Evolutionary conservation across 2,888 invertebrate genomes (phyloP).

Genomic region (Yponomeuta evonymella): DNA sequence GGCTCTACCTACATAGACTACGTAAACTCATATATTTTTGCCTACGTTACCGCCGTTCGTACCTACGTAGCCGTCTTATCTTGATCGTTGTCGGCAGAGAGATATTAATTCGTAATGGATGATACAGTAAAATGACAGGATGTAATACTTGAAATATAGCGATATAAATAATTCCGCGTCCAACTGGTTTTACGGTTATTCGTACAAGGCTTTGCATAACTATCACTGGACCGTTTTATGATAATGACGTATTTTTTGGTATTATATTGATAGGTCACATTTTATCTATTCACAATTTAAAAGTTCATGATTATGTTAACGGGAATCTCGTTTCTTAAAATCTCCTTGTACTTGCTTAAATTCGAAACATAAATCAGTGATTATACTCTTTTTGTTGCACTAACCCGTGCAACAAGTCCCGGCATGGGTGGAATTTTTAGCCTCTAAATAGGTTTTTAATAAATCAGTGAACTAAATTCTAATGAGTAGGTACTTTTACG

Average conservation of each 20-base stretch:
- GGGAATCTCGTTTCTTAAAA: not conserved
- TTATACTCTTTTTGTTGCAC: too few relatives aligned
- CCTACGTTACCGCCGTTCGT: too few relatives aligned
- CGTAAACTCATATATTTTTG: too few relatives aligned
- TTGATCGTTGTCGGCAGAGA: not conserved
- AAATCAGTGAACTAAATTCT: constrained; percentile 1
- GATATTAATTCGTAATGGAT: not conserved
- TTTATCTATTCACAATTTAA: constrained; percentile 3
- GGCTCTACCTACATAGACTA: too few relatives aligned
- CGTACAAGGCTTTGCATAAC: constrained; percentile 11
- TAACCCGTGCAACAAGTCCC: too few relatives aligned
- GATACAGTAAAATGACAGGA: constrained; percentile 7
- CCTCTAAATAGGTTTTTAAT: not conserved
- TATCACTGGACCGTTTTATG: constrained; percentile 13
- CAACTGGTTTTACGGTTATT: constrained; percentile 6
- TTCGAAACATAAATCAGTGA: not conserved
- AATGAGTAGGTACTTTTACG: too few relatives aligned
- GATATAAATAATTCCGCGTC: not conserved
- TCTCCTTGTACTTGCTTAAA: not conserved
- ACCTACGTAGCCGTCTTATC: too few relatives aligned
- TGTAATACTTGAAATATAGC: constrained; percentile 5
- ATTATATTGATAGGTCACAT: constrained; percentile 12
- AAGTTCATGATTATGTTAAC: not conserved
- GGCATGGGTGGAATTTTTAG: too few relatives aligned
- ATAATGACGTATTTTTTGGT: constrained; percentile 7